phyloP scores from a whole-genome alignment of 2,113 vertebrate genomes.

The Corythoichthys intestinalis region DNA sequence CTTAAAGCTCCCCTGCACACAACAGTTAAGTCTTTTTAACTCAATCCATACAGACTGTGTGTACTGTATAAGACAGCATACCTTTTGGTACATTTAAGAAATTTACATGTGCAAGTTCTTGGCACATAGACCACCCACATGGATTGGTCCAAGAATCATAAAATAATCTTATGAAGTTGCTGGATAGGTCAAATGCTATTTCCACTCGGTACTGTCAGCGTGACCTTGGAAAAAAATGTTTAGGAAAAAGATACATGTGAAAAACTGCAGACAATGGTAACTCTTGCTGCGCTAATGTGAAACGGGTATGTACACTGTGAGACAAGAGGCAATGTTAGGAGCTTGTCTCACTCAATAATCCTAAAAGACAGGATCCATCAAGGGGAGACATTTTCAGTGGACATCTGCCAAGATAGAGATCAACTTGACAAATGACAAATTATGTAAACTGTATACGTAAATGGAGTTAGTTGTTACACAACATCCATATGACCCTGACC shows the following conservation, averaged over 20 bases:
- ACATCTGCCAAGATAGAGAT: not conserved
- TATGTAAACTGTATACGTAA: too few species aligned
- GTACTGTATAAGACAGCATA: not conserved
- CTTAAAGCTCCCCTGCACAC: slow-evolving; percentile 33
- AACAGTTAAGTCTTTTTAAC: not conserved
- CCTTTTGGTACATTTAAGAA: not conserved
- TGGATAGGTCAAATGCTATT: not conserved
- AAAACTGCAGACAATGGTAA: not conserved
- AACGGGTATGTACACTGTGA: not conserved
- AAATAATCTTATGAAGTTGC: slow-evolving; percentile 21
- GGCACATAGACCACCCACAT: not conserved
- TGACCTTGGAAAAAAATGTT: not conserved
- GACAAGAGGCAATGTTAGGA: not conserved
- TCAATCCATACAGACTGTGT: not conserved
- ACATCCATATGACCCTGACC: not conserved
- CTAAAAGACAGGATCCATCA: not conserved
- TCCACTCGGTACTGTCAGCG: slow-evolving; percentile 6
- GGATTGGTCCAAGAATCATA: slow-evolving; percentile 33
- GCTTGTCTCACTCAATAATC: not conserved
- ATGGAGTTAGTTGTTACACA: not conserved
- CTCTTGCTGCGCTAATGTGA: not conserved
- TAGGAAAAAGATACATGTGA: not conserved
- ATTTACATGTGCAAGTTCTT: not conserved
- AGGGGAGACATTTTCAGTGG: not conserved
- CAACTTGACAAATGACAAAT: not conserved